Evolutionary conservation across 2,888 invertebrate genomes (phyloP), one percentile per base, ranked within the genome.

Genomic region (Gryllus longicercus): DNA sequence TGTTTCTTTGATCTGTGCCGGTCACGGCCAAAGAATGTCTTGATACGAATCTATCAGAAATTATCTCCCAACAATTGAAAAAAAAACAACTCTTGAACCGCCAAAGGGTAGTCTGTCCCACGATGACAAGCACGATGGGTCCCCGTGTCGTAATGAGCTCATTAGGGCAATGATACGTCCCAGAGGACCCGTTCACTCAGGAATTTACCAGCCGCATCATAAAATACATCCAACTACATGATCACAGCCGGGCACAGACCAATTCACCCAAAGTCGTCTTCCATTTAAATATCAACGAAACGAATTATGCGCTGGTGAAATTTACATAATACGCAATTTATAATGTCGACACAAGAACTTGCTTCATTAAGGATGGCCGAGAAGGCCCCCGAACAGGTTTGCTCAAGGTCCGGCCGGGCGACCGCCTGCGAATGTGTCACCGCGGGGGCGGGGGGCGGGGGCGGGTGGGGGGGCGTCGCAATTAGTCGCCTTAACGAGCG

Each of bases 241-340:
- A 63, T 63, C 16, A 63, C 16, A 18, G 12, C 63, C n/a, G n/a
- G 14, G 63, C 63, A 63, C 14, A n/a, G 63, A 63, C 63, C 63
- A 63, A 63, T 63, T 63, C 63, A 63, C 63, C 38, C 8, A 38
- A 38, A 38, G 38, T 38, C 38, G 38, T 8, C 63, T 63, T n/a
- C 63, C n/a, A 63, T 63, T 63, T 63, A 63, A 63, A 63, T 63
- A 63, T 63, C n/a, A 63, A 63, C 63, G 63, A 63, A 63, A 63
- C 63, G 63, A 63, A 63, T 63, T 63, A 63, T 63, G 63, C 63
- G 63, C n/a, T n/a, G 63, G 63, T 63, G 63, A n/a, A 63, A 63
- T 63, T 63, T 63, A 63, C 63, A 63, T 63, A 63, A 63, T 63
- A 14, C n/a, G 63, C 63, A 14, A 63, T 63, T 63, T 63, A 18